Base-by-base conservation (phyloP, 2,888 invertebrate species). In the Eristalis pertinax region DNA sequence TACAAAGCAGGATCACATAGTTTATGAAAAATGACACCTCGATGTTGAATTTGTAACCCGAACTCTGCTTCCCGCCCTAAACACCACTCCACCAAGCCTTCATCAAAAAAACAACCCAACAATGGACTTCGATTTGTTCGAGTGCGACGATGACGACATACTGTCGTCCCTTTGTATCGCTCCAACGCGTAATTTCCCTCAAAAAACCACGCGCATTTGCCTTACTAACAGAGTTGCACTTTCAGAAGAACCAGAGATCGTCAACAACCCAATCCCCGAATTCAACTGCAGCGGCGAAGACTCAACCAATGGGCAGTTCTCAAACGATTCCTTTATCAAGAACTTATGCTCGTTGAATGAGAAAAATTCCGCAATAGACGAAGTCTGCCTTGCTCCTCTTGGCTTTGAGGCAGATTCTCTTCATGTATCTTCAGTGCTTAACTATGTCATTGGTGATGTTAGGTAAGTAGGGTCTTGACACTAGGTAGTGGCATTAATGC, bases 61-160 rank as follows among this genome's bases (percentile, higher is more conserved):
- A 13, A 13, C 10, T 8, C 8, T 1, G 1, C 35, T 4, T 35
- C 10, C 8, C 1, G 11, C 8, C 11, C 4, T 32, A 32, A 11
- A 35, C 35, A 1, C 3, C 0, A 13, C 38, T 13, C 32, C 1
- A 5, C 32, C 32, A 8, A 32, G 10, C 32, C 32, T 1, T 10
- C 32, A 32, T n/a, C n/a, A n/a, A n/a, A n/a, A n/a, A n/a, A 32
- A 8, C 4, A 32, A 32, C n/a, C 5, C 5, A 58, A 76, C 10
- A 80, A 93, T 93, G 93, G 93, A 93, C 90, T 92, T 93, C 80
- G 92, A 93, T 90, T 89, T 93, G n/a, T 93, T 93, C 88, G 92
- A 92, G 84, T 89, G 90, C 4, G 93, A 93, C 70, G 93, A 93
- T 68, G 93, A 93, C 78, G 91, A 92, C 35, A 90, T 93, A 41